phyloP scores from a whole-genome alignment of 2,888 invertebrate genomes.

The Phorcus lineatus region DNA sequence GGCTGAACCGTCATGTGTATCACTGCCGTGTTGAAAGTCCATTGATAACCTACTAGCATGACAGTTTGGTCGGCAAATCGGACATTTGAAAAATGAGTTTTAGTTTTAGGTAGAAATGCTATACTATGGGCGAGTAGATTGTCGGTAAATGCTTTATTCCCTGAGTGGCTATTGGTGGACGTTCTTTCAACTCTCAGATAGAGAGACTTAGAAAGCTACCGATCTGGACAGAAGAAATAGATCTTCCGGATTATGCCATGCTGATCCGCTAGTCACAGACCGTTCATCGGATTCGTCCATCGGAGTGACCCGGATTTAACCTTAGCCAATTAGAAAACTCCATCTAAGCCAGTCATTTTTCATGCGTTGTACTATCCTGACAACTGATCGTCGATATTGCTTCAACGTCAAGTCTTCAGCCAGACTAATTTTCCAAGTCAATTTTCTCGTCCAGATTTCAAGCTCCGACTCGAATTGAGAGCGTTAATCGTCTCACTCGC shows the following conservation, averaged over 20 bases:
- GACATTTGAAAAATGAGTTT: too few relatives aligned
- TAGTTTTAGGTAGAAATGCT: too few relatives aligned
- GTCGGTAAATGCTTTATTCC: too few relatives aligned
- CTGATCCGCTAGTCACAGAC: neutral
- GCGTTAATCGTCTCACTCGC: neutral
- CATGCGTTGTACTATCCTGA: slow-evolving; percentile 25
- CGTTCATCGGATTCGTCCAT: slow-evolving; percentile 16
- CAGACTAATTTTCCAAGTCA: slow-evolving; percentile 22
- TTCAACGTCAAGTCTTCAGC: neutral
- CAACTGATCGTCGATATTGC: slow-evolving; percentile 15
- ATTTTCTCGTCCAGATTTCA: slow-evolving; percentile 21
- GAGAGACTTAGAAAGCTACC: too few relatives aligned
- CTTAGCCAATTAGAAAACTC: slow-evolving; percentile 8
- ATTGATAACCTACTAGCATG: too few relatives aligned
- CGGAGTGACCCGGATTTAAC: slow-evolving; percentile 20
- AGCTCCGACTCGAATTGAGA: neutral
- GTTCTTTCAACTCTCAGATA: too few relatives aligned
- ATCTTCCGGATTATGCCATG: neutral
- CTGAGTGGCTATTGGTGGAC: too few relatives aligned
- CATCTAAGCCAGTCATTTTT: slow-evolving; percentile 19
- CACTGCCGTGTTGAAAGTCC: too few relatives aligned
- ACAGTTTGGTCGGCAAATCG: too few relatives aligned
- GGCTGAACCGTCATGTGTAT: too few relatives aligned
- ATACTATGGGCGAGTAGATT: too few relatives aligned
- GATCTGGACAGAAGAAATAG: too few relatives aligned